Evolutionary conservation across 2,113 vertebrate species (phyloP), one percentile per base, ranked within the genome.

Genomic region (Scomber scombrus): DNA sequence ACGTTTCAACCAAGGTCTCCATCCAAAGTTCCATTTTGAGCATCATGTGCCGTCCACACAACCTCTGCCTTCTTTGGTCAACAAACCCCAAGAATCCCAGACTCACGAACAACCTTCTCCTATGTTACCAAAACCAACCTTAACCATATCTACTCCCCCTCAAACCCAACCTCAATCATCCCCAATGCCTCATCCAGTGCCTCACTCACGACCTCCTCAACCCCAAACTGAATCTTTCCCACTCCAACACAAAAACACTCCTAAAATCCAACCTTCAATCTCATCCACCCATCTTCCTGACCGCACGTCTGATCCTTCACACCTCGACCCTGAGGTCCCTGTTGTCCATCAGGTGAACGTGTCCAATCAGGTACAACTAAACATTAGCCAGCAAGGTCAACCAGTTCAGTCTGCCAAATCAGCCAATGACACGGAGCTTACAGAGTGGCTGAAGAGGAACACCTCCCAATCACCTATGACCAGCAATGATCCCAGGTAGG

Each of bases 401-500:
- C 47, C 86, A n/a, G 47, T 62, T 72, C 77, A 77, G 19, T 50
- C 71, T 1, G 57, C 50, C 0, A 87, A 88, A 71, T 52, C 81
- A 34, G 29, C 19, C 49, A 91, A 89, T 67, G 75, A 88, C 62
- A 86, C 91, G 26, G 79, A 90, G 49, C 62, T 87, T 6, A 84
- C 79, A 49, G 91, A 94, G 51, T 65, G 75, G 80, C 76, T 82
- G 11, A 93, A 90, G 85, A 94, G 84, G 82, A 95, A 92, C 69
- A 95, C 94, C 10, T 95, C 94, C n/a, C 94, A 94, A 45, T 92
- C 93, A 5, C 93, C 94, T 0, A 94, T 93, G 92, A 94, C 93
- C 77, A 92, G 91, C 80, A 89, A 90, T 69, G 86, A 93, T 70
- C 85, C 88, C 55, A 93, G 91, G 95, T 95, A 71, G 11, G 85